Evolutionary conservation across 2,888 invertebrate species (phyloP), one percentile per base, ranked within the genome.

Genomic region (Drosophila borealis): DNA sequence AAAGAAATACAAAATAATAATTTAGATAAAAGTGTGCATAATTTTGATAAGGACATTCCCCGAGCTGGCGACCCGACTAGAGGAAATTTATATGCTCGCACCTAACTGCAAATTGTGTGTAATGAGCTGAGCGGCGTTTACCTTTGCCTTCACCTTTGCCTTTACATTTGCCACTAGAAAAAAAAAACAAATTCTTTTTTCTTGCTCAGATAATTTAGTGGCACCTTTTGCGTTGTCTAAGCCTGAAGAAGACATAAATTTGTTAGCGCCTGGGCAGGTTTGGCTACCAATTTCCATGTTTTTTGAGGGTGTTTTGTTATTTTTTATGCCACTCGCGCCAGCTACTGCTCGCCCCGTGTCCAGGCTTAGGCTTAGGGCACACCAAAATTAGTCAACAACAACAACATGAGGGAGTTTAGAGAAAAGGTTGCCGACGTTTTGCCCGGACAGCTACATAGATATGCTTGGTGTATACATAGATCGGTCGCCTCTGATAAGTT

Each of bases 101-200:
- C 91, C 91, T 90, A 91, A 88, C 90, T 90, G 91, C 91, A 88
- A 91, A 91, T 90, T 89, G 88, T 88, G 87, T 89, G 80, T 89
- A 90, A 91, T 91, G 89, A 89, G 89, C 89, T 84, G 80, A 84
- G 74, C 89, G 73, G 87, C 69, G 66, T 74, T 80, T 74, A 83
- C 81, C 81, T 86, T 86, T 70, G 51, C 46, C 70, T 67, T 62
- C 37, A 61, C 17, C 70, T 49, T 25, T 21, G 11, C 46, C 37
- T 48, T 56, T 17, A 14, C 21, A 41, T 51, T 29, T 45, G 10
- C 33, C 29, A 25, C 53, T 17, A 13, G 29, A 25, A 25, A 8
- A 29, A 25, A 8, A 29, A 8, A 1, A 29, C 0, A 8, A 25
- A 25, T 29, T 29, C 53, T 25, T 50, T 39, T 33, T 46, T 29